Evolutionary conservation across 2,888 invertebrate genomes (phyloP).

Genomic region (Phania funesta): DNA sequence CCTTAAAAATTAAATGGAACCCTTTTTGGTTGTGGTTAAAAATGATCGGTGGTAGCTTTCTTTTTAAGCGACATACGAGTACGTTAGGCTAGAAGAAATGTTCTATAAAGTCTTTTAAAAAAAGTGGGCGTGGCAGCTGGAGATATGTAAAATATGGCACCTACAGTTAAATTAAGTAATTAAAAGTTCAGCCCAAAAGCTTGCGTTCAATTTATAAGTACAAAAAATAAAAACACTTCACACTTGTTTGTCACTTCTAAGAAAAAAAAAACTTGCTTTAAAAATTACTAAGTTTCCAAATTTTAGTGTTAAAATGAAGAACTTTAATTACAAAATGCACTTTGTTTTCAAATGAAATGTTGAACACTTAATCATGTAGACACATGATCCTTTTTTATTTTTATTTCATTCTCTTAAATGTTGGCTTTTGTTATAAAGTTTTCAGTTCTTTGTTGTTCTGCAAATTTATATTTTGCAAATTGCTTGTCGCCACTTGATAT

Average conservation of each 20-base stretch:
- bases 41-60: constrained; percentile 53
- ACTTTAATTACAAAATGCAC: not conserved
- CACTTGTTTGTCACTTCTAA: not conserved
- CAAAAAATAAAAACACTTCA: constrained; percentile 2
- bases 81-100: not conserved
- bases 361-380: no score
- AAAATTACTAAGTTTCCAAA: not conserved
- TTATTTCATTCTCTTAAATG: not conserved
- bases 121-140: constrained; percentile 71
- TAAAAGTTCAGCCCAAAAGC: not conserved
- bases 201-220: constrained; percentile 34
- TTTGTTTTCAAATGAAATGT: no score
- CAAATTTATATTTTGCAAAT: constrained; percentile 31
- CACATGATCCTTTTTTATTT: not conserved
- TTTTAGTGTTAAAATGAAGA: not conserved
- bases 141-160: constrained; percentile 70
- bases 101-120: not conserved
- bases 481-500: constrained; percentile 87
- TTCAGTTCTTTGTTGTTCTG: constrained; percentile 28
- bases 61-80: constrained; percentile 5
- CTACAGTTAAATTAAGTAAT: constrained; percentile 51
- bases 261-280: not conserved
- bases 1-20: not conserved
- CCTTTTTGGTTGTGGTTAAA: not conserved
- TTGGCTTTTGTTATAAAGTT: constrained; percentile 28